Percentiles rank a stretch among this genome's conserved stretches.
phyloP scores from a whole-genome alignment of 2,888 invertebrate species.

The Plagiodera versicolora region DNA sequence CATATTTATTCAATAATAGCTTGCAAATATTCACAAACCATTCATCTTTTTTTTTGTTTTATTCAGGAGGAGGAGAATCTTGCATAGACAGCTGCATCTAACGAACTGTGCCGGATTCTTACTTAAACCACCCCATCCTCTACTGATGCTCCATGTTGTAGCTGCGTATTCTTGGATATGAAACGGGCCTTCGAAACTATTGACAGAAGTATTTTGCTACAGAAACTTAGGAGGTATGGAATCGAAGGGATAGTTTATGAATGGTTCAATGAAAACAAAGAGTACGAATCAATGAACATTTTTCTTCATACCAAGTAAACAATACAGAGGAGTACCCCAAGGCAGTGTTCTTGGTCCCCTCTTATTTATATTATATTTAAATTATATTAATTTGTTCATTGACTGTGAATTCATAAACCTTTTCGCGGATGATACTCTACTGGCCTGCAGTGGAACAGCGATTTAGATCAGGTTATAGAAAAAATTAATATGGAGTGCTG shows the following conservation, averaged over 20 bases:
- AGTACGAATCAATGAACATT: background rate
- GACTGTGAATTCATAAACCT: conserved; percentile 9
- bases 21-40: too few relatives aligned
- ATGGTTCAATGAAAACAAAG: conserved; percentile 3
- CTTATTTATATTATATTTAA: conserved; percentile 7
- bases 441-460: conserved; percentile 2
- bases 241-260: background rate
- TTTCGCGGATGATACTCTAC: conserved; percentile 9
- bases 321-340: background rate
- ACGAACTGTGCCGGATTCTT: too few relatives aligned
- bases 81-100: too few relatives aligned
- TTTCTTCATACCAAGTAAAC: background rate
- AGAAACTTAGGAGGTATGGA: conserved; percentile 1
- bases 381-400: conserved; percentile 3
- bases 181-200: background rate
- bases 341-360: conserved; percentile 5
- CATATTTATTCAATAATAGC: too few relatives aligned
- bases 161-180: background rate
- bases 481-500: background rate
- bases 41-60: too few relatives aligned
- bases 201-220: background rate
- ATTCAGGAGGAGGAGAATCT: too few relatives aligned
- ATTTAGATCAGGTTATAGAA: conserved; percentile 1
- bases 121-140: too few relatives aligned
- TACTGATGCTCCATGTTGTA: too few relatives aligned